Percentiles rank a stretch among this genome's conserved stretches.
phyloP scores from a whole-genome alignment of 2,113 vertebrate genomes.

The Parotia lawesii region DNA sequence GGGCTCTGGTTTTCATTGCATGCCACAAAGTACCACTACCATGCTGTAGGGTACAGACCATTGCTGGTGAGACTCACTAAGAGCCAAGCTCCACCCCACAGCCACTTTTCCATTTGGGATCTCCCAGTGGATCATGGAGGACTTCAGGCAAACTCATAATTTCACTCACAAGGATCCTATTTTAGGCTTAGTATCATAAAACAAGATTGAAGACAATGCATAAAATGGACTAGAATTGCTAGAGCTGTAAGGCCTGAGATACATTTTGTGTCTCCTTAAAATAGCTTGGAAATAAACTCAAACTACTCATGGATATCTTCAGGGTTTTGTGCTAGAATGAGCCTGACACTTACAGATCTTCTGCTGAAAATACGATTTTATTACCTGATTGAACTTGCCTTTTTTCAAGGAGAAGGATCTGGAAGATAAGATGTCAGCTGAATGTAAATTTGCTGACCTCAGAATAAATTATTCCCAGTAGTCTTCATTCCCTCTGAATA shows the following conservation, averaged over 20 bases:
- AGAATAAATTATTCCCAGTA: not conserved
- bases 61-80: not conserved
- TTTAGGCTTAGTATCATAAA: not conserved
- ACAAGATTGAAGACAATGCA: not conserved
- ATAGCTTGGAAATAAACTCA: not conserved
- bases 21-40: not conserved
- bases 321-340: not conserved
- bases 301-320: not conserved
- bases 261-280: not conserved
- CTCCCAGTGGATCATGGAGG: not conserved
- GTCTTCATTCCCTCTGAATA: not conserved
- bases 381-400: not conserved
- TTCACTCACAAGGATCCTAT: not conserved
- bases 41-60: not conserved
- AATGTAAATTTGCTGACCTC: not conserved
- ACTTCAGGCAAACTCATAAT: not conserved
- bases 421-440: not conserved
- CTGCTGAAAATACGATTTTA: not conserved
- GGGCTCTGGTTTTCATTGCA: not conserved
- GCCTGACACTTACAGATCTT: not conserved
- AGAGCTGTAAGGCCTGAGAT: not conserved
- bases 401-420: not conserved
- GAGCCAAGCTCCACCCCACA: not conserved
- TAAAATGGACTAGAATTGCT: not conserved
- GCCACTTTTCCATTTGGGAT: not conserved